A percentile compares a stretch with the other conserved stretches of the same genome.
Conservation (phyloP, 1,140 invertebrate genomes). For the Zophobas atratus region DNA sequence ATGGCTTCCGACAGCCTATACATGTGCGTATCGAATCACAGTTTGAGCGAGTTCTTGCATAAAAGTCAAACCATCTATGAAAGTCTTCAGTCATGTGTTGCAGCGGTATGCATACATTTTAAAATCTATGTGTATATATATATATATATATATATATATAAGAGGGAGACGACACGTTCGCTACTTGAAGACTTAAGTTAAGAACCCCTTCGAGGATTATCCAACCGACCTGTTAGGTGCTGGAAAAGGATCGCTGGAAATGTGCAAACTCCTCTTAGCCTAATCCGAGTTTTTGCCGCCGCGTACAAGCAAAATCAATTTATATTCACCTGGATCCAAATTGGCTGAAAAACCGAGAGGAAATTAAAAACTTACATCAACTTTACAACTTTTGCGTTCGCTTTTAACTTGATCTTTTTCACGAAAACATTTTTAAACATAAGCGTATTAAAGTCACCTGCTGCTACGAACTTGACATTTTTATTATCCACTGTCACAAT, state of each 20-base stretch:
- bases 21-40: too few relatives aligned
- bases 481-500: neutral
- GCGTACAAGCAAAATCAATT: constrained; percentile 9
- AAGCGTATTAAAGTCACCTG: neutral
- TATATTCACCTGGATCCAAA: constrained; percentile 28
- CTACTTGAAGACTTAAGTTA: too few relatives aligned
- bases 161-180: too few relatives aligned
- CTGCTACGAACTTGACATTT: neutral
- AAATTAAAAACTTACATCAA: neutral
- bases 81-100: too few relatives aligned
- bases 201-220: too few relatives aligned
- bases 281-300: constrained; percentile 11
- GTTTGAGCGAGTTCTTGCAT: too few relatives aligned
- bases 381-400: constrained; percentile 8
- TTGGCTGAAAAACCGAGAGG: neutral
- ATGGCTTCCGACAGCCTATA: too few relatives aligned
- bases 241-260: constrained; percentile 16
- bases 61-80: too few relatives aligned
- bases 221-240: too few relatives aligned
- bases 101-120: too few relatives aligned
- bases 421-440: constrained; percentile 7
- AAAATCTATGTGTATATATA: too few relatives aligned
- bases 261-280: constrained; percentile 28
- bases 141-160: too few relatives aligned
- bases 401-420: neutral